These are phyloP conservation scores for Pachyrhynchus sulphureomaculatus DNA, from an alignment of 1,140 invertebrate genomes.

Conservation along the genomic window DNA sequence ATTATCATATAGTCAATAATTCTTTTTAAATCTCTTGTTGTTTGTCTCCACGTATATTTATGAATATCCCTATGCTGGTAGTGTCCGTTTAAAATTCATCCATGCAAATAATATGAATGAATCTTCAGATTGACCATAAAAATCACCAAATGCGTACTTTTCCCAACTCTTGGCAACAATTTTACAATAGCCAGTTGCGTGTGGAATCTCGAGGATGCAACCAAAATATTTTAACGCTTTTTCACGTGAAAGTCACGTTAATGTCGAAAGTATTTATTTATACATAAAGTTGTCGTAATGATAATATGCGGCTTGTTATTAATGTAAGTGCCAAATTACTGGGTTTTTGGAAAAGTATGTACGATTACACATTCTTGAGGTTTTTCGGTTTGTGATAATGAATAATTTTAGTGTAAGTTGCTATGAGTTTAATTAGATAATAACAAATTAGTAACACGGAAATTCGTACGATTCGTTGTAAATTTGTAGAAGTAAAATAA, in stretches of 20 bases:
- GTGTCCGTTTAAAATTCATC: no score
- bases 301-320: not conserved
- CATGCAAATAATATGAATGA: not conserved
- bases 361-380: not conserved
- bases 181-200: slow-evolving; percentile 1
- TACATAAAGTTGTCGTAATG: not conserved
- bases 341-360: not conserved
- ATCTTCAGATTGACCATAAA: not conserved
- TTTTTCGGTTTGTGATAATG: not conserved
- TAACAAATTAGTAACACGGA: no score
- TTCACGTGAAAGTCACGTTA: not conserved
- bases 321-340: not conserved
- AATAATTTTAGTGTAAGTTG: not conserved
- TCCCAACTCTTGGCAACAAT: slow-evolving; percentile 1
- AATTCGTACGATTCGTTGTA: no score
- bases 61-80: no score
- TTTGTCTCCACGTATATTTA: no score
- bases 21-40: no score
- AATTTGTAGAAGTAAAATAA: no score
- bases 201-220: not conserved
- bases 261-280: not conserved
- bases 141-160: slow-evolving; percentile 4
- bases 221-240: not conserved
- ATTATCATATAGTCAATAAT: no score
- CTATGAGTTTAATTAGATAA: no score